Percentiles rank a stretch among this genome's conserved stretches.
Conservation (phyloP, 1,140 invertebrate species). For the Pseudomyrmex flavicornis region DNA sequence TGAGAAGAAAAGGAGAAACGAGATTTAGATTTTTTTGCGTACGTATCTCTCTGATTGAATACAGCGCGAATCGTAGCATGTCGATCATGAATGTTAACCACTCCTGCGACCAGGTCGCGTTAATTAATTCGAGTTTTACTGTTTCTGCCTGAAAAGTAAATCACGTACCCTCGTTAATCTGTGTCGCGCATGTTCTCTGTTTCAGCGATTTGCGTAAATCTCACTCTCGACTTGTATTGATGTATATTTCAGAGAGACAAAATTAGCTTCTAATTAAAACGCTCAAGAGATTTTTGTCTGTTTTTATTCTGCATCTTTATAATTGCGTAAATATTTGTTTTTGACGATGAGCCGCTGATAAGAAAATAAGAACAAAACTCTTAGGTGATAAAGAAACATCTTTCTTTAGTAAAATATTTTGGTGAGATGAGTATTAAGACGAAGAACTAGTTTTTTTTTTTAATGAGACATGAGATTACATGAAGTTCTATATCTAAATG, state of each 20-base stretch:
- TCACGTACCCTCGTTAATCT: conserved; percentile 14
- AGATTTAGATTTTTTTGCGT: neutral
- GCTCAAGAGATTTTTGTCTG: neutral
- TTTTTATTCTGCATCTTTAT: neutral
- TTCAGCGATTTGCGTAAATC: neutral
- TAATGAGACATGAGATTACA: no score
- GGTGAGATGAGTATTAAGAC: no score
- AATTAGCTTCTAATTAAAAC: conserved; percentile 30
- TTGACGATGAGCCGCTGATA: neutral
- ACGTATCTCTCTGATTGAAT: neutral
- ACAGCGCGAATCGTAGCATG: neutral
- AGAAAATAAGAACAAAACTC: neutral
- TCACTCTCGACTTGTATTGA: neutral
- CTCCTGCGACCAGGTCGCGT: conserved; percentile 23
- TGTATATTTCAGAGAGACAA: neutral
- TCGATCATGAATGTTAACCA: conserved; percentile 44
- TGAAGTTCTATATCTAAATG: no score
- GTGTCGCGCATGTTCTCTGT: no score
- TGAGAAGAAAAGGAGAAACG: no score
- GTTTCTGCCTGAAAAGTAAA: conserved; percentile 27
- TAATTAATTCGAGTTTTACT: conserved; percentile 53
- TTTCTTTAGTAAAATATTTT: neutral
- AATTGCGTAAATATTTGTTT: conserved; percentile 5
- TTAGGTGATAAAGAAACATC: neutral
- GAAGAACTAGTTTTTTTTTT: neutral